A percentile compares a stretch with the other conserved stretches of the same genome.
phyloP scores from a whole-genome alignment of 2,797 vertebrate species.

The Oreortyx pictus region DNA sequence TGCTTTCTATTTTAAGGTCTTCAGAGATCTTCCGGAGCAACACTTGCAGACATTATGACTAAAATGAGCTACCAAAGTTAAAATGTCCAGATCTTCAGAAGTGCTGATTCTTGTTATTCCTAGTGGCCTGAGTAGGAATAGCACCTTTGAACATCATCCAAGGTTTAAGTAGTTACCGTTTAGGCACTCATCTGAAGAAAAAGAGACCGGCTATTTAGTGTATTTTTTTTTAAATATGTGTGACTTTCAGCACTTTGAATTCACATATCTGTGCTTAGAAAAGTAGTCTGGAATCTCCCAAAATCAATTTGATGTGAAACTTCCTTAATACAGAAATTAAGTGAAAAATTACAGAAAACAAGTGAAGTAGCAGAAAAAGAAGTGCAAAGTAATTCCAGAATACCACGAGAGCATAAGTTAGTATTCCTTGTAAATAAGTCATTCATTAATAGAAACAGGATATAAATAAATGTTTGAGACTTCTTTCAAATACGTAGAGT shows the following conservation, averaged over 20 bases:
- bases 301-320: not conserved
- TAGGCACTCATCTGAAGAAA: slow-evolving; percentile 50
- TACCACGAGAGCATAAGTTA: slow-evolving; percentile 45
- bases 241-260: not conserved
- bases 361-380: slow-evolving; percentile 3
- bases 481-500: slow-evolving; percentile 53
- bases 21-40: not conserved
- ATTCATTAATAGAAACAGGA: slow-evolving; percentile 37
- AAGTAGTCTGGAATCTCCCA: not conserved
- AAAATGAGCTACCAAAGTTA: not conserved
- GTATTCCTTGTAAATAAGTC: slow-evolving; percentile 2
- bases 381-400: slow-evolving; percentile 37
- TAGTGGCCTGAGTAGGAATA: slow-evolving; percentile 55
- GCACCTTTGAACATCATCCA: slow-evolving; percentile 26
- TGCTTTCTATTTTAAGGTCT: not conserved
- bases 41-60: not conserved
- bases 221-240: not conserved
- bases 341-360: no score
- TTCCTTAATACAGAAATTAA: not conserved
- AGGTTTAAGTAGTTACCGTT: not conserved
- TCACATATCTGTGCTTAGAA: not conserved
- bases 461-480: slow-evolving; percentile 54
- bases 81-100: not conserved
- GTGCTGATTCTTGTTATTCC: slow-evolving; percentile 27
- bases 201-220: not conserved